A percentile compares a stretch with the other conserved stretches of the same genome.
Evolutionary conservation across 1,140 invertebrate genomes (phyloP).

Genomic region (Lepidurus arcticus): DNA sequence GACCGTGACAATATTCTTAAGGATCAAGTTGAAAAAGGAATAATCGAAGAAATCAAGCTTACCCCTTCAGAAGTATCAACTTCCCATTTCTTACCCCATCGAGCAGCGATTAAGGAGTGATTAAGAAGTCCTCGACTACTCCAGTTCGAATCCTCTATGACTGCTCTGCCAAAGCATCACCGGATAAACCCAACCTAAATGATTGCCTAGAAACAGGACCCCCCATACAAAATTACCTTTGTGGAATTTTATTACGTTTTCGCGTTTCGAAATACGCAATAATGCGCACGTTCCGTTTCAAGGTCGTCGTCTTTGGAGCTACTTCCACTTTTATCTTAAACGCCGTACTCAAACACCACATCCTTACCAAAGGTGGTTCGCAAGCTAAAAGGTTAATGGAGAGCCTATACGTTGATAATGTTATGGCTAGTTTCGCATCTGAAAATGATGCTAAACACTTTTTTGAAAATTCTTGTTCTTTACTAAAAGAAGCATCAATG

Average conservation of each 20-base stretch:
- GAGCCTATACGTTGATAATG: slow-evolving; percentile 26
- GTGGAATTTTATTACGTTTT: slow-evolving; percentile 38
- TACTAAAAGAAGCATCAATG: slow-evolving; percentile 11
- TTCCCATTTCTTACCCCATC: slow-evolving; percentile 38
- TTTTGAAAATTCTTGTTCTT: background rate
- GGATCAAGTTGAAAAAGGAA: slow-evolving; percentile 25
- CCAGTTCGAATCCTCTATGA: slow-evolving; percentile 39
- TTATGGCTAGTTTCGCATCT: background rate
- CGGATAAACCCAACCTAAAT: slow-evolving; percentile 33
- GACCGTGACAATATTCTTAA: slow-evolving; percentile 27
- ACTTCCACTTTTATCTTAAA: slow-evolving; percentile 29
- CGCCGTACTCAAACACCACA: slow-evolving; percentile 23
- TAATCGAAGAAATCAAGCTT: slow-evolving; percentile 25
- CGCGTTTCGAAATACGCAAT: slow-evolving; percentile 38
- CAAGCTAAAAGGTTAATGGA: background rate
- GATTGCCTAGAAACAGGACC: slow-evolving; percentile 29
- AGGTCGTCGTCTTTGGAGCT: slow-evolving; percentile 25
- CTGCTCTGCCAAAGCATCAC: slow-evolving; percentile 35
- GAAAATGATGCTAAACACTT: background rate
- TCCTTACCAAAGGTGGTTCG: background rate
- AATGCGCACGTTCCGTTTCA: slow-evolving; percentile 36
- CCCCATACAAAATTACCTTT: slow-evolving; percentile 37
- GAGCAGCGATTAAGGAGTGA: slow-evolving; percentile 36
- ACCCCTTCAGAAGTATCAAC: background rate
- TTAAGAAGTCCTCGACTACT: slow-evolving; percentile 37